Evolutionary conservation across 2,797 vertebrate genomes (phyloP), one percentile per base, ranked within the genome.

Genomic region (Novumbra hubbsi): DNA sequence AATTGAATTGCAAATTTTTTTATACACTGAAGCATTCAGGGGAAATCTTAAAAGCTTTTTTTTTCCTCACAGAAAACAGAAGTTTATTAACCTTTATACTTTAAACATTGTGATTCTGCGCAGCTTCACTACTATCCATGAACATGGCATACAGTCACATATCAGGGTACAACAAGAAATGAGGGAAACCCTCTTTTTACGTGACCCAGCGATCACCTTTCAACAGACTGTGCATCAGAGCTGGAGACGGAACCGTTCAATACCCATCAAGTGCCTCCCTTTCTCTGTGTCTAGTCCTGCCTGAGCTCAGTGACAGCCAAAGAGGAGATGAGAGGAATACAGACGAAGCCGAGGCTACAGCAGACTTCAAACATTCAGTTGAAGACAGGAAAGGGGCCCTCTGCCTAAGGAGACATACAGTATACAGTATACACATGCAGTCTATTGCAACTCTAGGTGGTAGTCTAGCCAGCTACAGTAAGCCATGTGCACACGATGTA

Each of bases 201-300:
- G 73, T 75, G 57, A 65, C 73, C 68, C 74, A 30, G 24, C 5
- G 62, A 67, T 66, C 63, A 76, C 69, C 69, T 55, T 69, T 49
- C 67, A 19, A n/a, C 67, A 14, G 38, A 57, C 66, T 60, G 67
- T 48, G 73, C 73, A 62, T 69, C 73, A 69, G 21, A 14, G 69
- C 74, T 4, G 49, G 62, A 66, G 69, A 71, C 12, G 2, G 45
- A 48, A 60, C 38, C 16, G 67, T 73, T 77, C 76, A 57, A 77
- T 77, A 77, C 21, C 66, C 67, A 48, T 73, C 76, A 77, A 77
- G 72, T 45, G 67, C 52, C 66, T 70, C 71, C 50, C 64, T 8
- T 34, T 60, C 69, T 76, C 32, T 32, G 27, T 62, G 38, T 67
- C 70, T 72, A 70, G 49, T 63, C 50, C 63, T 21, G 30, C n/a